phyloP scores from a whole-genome alignment of 2,113 vertebrate genomes.

The Pipra filicauda region DNA sequence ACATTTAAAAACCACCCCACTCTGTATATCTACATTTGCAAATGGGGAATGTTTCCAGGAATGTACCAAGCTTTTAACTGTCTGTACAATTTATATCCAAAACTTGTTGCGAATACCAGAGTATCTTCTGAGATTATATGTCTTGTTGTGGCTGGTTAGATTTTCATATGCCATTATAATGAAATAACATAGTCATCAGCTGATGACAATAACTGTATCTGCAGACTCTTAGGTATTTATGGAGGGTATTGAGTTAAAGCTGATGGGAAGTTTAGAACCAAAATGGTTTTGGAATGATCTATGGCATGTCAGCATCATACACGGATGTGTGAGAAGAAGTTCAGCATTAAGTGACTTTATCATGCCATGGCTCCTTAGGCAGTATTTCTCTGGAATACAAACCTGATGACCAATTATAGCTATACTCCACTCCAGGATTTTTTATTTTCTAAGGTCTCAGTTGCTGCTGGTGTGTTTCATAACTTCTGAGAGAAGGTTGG shows the following conservation, averaged over 20 bases:
- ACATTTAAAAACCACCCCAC: neutral
- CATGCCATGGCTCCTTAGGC: rapidly evolving
- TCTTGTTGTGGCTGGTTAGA: neutral
- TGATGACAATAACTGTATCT: neutral
- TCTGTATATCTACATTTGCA: neutral
- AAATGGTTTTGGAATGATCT: neutral
- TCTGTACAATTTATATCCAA: neutral
- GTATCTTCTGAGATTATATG: neutral
- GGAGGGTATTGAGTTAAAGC: neutral
- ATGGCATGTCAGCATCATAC: neutral
- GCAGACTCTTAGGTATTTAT: neutral
- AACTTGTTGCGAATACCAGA: neutral
- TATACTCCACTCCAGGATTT: neutral
- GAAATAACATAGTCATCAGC: neutral
- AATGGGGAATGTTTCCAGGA: neutral
- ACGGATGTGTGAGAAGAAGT: neutral
- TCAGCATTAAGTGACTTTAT: neutral
- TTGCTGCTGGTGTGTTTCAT: neutral
- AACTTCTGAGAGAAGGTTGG: neutral
- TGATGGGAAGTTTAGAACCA: neutral
- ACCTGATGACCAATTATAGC: neutral
- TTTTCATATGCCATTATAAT: neutral
- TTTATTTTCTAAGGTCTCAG: neutral
- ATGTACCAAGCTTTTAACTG: neutral
- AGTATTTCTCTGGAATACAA: neutral